phyloP scores from a whole-genome alignment of 2,797 vertebrate genomes.

The Gouania willdenowi region DNA sequence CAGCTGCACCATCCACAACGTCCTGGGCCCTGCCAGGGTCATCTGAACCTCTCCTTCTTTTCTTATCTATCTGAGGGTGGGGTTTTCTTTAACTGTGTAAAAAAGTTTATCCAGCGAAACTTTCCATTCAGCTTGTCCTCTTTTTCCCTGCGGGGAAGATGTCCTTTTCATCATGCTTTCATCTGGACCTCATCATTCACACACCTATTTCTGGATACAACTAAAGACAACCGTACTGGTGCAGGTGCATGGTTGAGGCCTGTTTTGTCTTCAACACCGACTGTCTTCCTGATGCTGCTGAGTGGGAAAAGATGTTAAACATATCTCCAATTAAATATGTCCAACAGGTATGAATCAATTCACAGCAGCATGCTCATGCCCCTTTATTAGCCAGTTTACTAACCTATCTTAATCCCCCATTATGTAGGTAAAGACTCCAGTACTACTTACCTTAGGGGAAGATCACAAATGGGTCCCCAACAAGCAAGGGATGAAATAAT shows the following conservation, averaged over 20 bases:
- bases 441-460: constrained; percentile 88
- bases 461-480: constrained; percentile 90
- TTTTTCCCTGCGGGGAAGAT: too few species aligned
- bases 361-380: background rate
- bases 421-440: constrained; percentile 84
- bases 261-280: constrained; percentile 81
- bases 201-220: too few species aligned
- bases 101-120: too few species aligned
- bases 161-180: too few species aligned
- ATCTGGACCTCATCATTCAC: too few species aligned
- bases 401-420: background rate
- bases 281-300: constrained; percentile 70
- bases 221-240: too few species aligned
- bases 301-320: constrained; percentile 84
- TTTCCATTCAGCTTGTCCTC: too few species aligned
- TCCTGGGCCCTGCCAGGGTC: too few species aligned
- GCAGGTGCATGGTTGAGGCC: constrained; percentile 86
- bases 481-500: constrained; percentile 92
- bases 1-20: too few species aligned
- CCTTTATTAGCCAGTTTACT: background rate
- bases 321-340: constrained; percentile 87
- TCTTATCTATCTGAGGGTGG: too few species aligned
- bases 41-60: too few species aligned
- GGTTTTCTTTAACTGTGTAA: too few species aligned
- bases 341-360: constrained; percentile 64